These are phyloP conservation scores for Alcedo atthis DNA, from an alignment of 2,797 vertebrate species.

Conservation along the genomic window DNA sequence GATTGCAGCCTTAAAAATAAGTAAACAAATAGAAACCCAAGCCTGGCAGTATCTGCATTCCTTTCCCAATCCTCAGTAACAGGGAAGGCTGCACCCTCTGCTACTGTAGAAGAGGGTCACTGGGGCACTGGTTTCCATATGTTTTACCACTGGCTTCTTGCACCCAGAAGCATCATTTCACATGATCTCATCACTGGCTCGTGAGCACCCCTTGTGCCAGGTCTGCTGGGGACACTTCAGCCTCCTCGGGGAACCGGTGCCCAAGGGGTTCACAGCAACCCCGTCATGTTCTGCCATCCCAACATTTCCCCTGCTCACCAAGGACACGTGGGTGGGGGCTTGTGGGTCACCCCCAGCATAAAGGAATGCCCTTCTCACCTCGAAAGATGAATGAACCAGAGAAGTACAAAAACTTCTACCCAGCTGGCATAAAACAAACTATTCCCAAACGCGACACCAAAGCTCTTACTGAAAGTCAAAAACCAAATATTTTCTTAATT, in stretches of 20 bases:
- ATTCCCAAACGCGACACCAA: neutral
- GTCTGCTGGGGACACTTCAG: neutral
- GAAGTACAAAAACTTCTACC: neutral
- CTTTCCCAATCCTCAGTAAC: neutral
- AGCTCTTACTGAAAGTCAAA: neutral
- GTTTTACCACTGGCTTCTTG: neutral
- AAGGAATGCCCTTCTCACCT: neutral
- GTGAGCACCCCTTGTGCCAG: neutral
- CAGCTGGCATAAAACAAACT: neutral
- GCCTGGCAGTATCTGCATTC: neutral
- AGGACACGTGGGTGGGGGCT: fast-evolving
- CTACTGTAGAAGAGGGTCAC: neutral
- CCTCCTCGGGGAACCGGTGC: neutral
- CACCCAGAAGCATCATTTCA: neutral
- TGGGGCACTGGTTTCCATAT: neutral
- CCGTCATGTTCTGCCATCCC: neutral
- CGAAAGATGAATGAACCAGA: neutral
- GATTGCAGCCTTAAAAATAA: neutral
- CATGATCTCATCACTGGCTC: fast-evolving
- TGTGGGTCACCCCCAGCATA: neutral
- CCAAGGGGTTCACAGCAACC: neutral
- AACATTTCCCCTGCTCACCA: fast-evolving
- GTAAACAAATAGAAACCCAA: neutral
- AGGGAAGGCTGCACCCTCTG: neutral
- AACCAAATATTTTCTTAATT: conserved; percentile 45